Evolutionary conservation across 2,888 invertebrate genomes (phyloP), one percentile per base, ranked within the genome.

Genomic region (Drosophila yooni): DNA sequence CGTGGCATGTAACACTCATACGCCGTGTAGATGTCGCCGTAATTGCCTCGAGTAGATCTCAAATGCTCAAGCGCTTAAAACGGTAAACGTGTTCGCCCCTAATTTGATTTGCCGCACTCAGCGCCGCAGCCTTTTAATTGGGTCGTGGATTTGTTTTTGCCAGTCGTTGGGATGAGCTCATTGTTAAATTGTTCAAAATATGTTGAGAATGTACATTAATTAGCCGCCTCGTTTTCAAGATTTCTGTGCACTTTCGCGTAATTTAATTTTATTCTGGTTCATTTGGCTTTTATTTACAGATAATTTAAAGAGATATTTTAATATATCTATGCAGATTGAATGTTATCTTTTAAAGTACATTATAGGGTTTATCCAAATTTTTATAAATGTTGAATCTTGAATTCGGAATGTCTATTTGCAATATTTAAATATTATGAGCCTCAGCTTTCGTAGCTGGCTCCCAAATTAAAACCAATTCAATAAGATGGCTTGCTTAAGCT

Each of bases 51-150:
- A 66, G 73, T 71, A 53, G 68, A 67, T 70, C 70, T 66, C 59
- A 62, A 60, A 50, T 63, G 38, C 57, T 78, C 43, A 43, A 66
- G 60, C 56, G 77, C 76, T 80, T 59, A 69, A 76, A 81, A 69
- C 84, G 73, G 73, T 75, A 74, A 85, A 83, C 82, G 82, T 89
- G 84, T 87, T 89, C 81, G 89, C 72, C 70, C 77, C 84, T 83
- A 83, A 89, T 89, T 89, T 83, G 89, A 84, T 85, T 83, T 88
- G 66, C 74, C 68, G 53, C 43, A 53, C 63, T 66, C 40, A 34
- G 59, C 33, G 59, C 27, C 51, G 52, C 53, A 13, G 31, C 13
- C 46, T 70, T 52, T 65, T 74, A 70, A 70, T 54, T 67, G 63
- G 53, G 57, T 59, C 66, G 57, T 66, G 63, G 65, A 48, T 54